Conservation (phyloP, 1,140 invertebrate genomes). For the Harpegnathos saltator region DNA sequence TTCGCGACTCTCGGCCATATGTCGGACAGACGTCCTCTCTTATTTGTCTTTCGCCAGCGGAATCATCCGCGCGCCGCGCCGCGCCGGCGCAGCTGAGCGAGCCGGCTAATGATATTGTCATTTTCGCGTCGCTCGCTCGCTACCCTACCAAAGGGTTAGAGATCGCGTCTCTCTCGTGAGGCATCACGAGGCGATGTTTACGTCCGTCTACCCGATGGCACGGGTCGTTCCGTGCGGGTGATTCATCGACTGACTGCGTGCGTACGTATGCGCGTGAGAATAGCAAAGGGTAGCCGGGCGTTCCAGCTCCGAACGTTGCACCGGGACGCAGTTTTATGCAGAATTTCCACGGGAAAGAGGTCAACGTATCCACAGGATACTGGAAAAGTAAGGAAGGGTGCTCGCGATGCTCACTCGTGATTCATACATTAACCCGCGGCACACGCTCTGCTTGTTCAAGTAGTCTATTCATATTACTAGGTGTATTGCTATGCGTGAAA, state of each 20-base stretch:
- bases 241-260: conserved; percentile 61
- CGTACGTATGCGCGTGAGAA: conserved; percentile 22
- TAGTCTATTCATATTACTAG: not conserved
- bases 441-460: not conserved
- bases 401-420: not conserved
- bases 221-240: conserved; percentile 35
- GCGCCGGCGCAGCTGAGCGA: not conserved
- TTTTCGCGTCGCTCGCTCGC: not conserved
- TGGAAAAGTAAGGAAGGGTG: conserved; percentile 32
- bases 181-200: not conserved
- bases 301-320: conserved; percentile 16
- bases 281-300: conserved; percentile 24
- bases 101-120: not conserved
- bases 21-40: not conserved
- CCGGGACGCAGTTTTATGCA: conserved; percentile 47
- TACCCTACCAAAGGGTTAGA: not conserved
- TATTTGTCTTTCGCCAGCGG: not conserved
- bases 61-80: conserved; percentile 9
- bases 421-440: conserved; percentile 10
- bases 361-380: conserved; percentile 26
- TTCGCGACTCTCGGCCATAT: not conserved
- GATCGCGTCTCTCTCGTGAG: conserved; percentile 5
- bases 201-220: not conserved
- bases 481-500: not conserved
- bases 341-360: conserved; percentile 58